Evolutionary conservation across 2,113 vertebrate genomes (phyloP), one percentile per base, ranked within the genome.

Genomic region (Megaceryle maxima): DNA sequence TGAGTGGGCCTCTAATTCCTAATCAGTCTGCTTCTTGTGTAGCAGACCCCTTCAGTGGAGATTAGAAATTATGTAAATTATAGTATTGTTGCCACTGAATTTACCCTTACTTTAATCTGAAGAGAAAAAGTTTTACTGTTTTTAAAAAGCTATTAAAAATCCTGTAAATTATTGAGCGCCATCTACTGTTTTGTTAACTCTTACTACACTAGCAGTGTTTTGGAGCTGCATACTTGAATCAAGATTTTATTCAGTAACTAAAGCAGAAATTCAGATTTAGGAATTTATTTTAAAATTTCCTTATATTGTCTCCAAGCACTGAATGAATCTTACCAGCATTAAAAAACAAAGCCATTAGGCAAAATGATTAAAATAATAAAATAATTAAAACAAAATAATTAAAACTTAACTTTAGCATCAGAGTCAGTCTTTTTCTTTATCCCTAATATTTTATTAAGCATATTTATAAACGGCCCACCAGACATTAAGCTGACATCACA

Each of bases 131-230:
- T 72, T 73, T 77, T 55, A 64, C 28, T 14, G 13, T 16, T 92
- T 66, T 19, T 39, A 63, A 81, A 93, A 69, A n/a, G 18, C 18
- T 56, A 56, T 39, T 84, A 9, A 51, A 88, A 81, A 75, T 91
- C 66, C 70, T 73, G 24, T 39, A 91, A 51, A 94, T 66, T 89
- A 75, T 51, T 91, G 91, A 89, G 95, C 84, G 91, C 93, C 95
- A 96, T 81, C 95, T 97, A 75, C 93, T 84, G 93, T 95, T 79
- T 60, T 51, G 8, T 79, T 64, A 35, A 60, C 33, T 81, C 29
- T 62, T 43, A 5, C 1, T 31, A 33, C 66, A 31, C 10, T 5
- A 55, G 10, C 29, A 41, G 35, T 2, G 9, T 8, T 77, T 53
- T 26, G 29, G 43, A 88, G 35, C 5, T 64, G 37, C 37, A 24